A percentile compares a stretch with the other conserved stretches of the same genome.
phyloP scores from a whole-genome alignment of 2,888 invertebrate species.

The Ectemnius cavifrons region DNA sequence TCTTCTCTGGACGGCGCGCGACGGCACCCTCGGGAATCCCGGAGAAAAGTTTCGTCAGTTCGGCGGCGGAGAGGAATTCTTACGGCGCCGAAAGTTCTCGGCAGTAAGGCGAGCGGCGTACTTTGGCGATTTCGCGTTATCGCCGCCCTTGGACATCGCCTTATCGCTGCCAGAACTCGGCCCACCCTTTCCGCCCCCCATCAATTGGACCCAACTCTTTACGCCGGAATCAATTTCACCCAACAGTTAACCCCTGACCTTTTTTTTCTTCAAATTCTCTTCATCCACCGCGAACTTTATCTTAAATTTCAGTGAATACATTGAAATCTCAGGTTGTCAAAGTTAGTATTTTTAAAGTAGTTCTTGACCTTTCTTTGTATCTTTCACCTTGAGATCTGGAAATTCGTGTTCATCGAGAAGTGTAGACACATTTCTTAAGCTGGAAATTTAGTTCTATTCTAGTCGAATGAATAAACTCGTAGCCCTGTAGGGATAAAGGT shows the following conservation, averaged over 20 bases:
- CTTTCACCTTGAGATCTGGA: background rate
- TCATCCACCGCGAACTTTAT: too few relatives aligned
- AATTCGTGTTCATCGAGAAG: background rate
- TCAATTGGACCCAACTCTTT: slow-evolving; percentile 1
- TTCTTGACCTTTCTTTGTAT: too few relatives aligned
- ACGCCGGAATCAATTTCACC: background rate
- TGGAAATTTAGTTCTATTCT: background rate
- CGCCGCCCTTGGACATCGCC: slow-evolving; percentile 40
- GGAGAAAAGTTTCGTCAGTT: slow-evolving; percentile 57
- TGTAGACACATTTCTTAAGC: too few relatives aligned
- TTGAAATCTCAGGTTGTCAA: too few relatives aligned
- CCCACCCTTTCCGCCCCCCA: background rate
- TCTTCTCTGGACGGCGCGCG: slow-evolving; percentile 27
- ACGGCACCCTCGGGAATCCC: slow-evolving; percentile 65
- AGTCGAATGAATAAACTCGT: too few relatives aligned
- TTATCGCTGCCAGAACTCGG: slow-evolving; percentile 13
- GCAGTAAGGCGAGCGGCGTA: slow-evolving; percentile 43
- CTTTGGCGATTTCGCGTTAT: slow-evolving; percentile 58
- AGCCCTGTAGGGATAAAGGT: too few relatives aligned
- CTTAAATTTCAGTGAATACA: too few relatives aligned
- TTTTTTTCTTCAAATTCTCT: too few relatives aligned
- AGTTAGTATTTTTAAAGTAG: too few relatives aligned
- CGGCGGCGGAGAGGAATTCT: slow-evolving; percentile 54
- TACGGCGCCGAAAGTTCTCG: slow-evolving; percentile 60
- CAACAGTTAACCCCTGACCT: too few relatives aligned